phyloP scores from a whole-genome alignment of 2,888 invertebrate genomes.

The Lasioglossum vierecki region DNA sequence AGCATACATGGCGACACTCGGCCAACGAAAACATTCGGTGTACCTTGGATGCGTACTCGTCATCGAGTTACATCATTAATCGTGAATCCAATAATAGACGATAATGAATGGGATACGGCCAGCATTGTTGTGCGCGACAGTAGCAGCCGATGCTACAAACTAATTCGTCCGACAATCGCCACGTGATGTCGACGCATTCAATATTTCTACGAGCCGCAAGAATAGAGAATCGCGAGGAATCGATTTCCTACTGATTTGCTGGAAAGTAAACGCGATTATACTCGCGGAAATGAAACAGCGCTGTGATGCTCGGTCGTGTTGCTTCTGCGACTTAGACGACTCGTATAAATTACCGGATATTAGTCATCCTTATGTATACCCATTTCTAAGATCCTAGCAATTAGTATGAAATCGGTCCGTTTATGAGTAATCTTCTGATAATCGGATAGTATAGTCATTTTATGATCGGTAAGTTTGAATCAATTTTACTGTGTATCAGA shows the following conservation, averaged over 20 bases:
- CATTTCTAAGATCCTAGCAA: not conserved
- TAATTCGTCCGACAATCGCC: conserved; percentile 17
- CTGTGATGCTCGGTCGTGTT: not conserved
- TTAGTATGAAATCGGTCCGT: not conserved
- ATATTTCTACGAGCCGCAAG: not conserved
- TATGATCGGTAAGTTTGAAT: not conserved
- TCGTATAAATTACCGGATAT: not conserved
- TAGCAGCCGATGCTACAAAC: conserved; percentile 16
- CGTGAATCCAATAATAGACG: conserved; percentile 32
- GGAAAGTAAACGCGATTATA: conserved; percentile 8
- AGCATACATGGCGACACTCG: conserved; percentile 5
- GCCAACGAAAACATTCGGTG: conserved; percentile 16
- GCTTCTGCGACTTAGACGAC: conserved; percentile 13
- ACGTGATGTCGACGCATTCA: not conserved
- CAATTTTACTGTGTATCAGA: not conserved
- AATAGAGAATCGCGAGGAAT: not conserved
- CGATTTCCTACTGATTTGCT: conserved; percentile 13
- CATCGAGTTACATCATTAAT: conserved; percentile 41
- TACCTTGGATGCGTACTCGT: conserved; percentile 1
- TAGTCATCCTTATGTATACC: not conserved
- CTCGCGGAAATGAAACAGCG: not conserved
- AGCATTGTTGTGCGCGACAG: conserved; percentile 5
- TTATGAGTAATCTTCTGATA: not conserved
- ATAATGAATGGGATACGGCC: conserved; percentile 17
- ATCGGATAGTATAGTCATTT: not conserved